Evolutionary conservation across 2,113 vertebrate species (phyloP), one percentile per base, ranked within the genome.

Genomic region (Megaceryle maxima): DNA sequence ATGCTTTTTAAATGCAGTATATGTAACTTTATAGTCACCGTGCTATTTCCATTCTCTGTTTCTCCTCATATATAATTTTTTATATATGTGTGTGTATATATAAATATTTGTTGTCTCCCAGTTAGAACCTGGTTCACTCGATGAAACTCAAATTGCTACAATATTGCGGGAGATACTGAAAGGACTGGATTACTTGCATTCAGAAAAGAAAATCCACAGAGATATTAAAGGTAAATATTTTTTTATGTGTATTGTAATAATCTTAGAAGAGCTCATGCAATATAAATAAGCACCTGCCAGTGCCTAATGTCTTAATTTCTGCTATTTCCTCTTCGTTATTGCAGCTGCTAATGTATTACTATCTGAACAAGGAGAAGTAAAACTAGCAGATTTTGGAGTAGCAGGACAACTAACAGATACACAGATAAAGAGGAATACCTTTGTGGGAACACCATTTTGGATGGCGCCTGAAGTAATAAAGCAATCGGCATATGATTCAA

Each of bases 391-490:
- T 94, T 99, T 99, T 19, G 99, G 99, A n/a, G 99, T 99, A 92
- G 99, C 99, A 0, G 99, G 99, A 16, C 99, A 99, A 95, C 97
- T 99, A 88, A 99, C 99, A 5, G 99, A 99, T 92, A 99, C 99
- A 2, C 99, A 99, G 97, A 99, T 99, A 95, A 99, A 99, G 94
- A 98, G 99, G 94, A 99, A 99, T 92, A 99, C 99, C 3, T 99
- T 99, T 91, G 99, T 99, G 66, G 99, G 99, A 75, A 99, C 99
- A 41, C 99, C 99, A 0, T 99, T 99, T 97, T 99, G 99, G 99
- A 99, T 99, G 99, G 99, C 99, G 13, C 99, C 99, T 12, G 99
- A 99, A 96, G 99, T 99, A 97, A 99, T 99, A 94, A 99, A 99
- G 87, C 99, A 99, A 81, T 99, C 99, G 0, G 99, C 99, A 5